Conservation (phyloP, 2,797 vertebrate species). For the Florisuga fusca region DNA sequence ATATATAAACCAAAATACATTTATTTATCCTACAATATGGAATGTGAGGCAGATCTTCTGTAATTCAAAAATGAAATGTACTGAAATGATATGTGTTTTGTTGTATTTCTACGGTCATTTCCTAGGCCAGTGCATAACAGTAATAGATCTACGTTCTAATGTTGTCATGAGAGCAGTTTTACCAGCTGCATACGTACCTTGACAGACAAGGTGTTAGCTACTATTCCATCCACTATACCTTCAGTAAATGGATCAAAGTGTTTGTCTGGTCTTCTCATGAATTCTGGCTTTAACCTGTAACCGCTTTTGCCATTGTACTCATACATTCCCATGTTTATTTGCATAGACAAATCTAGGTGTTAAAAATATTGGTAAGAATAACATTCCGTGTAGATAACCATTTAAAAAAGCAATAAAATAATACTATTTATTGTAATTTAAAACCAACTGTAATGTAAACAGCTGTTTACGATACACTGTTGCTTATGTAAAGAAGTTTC, state of each 20-base stretch:
- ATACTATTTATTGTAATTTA: neutral
- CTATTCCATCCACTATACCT: constrained; percentile 95
- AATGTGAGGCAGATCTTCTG: neutral
- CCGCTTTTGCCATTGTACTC: constrained; percentile 98
- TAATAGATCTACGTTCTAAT: neutral
- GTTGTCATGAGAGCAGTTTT: neutral
- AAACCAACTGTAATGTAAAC: neutral
- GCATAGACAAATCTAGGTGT: constrained; percentile 93
- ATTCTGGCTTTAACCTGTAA: constrained; percentile 95
- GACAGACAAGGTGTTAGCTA: constrained; percentile 96
- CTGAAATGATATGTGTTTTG: neutral
- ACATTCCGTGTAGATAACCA: neutral
- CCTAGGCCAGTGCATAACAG: neutral
- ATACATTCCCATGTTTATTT: constrained; percentile 97
- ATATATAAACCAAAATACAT: neutral
- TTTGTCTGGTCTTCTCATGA: constrained; percentile 97
- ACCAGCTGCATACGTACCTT: constrained; percentile 82
- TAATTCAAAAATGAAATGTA: neutral
- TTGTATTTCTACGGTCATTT: neutral
- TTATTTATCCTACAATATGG: neutral
- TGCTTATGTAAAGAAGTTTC: neutral
- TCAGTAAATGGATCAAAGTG: constrained; percentile 98
- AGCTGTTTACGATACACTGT: neutral
- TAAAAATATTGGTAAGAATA: neutral
- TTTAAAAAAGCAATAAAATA: neutral